Conservation (phyloP, 2,888 invertebrate genomes). For the Orthosia incerta region DNA sequence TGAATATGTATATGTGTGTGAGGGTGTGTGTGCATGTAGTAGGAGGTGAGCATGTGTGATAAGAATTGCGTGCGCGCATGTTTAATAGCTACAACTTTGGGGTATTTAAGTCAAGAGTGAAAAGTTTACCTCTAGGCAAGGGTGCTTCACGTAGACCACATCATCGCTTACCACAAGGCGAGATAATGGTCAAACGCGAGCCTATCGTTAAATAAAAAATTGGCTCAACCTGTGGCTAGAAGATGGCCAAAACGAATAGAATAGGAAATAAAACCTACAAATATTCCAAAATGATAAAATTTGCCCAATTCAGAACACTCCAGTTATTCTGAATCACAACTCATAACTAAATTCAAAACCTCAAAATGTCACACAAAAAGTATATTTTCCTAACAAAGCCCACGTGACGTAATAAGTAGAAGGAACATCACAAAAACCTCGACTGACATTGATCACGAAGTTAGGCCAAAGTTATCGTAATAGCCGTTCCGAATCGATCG, state of each 20-base stretch:
- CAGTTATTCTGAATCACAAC: background rate
- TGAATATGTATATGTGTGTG: no score
- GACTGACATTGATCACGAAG: slow-evolving; percentile 21
- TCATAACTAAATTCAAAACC: slow-evolving; percentile 10
- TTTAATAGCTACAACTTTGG: no score
- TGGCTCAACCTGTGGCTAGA: no score
- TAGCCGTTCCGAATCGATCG: slow-evolving; percentile 33
- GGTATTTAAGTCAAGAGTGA: no score
- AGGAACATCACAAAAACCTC: slow-evolving; percentile 11
- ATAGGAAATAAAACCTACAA: background rate
- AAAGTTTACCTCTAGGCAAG: no score
- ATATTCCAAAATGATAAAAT: background rate
- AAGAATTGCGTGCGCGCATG: no score
- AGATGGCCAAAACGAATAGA: no score
- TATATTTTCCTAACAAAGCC: slow-evolving; percentile 9
- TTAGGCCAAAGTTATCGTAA: slow-evolving; percentile 16
- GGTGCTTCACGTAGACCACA: no score
- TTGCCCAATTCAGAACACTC: background rate
- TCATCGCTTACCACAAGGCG: no score
- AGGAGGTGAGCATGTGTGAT: no score
- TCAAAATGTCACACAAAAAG: slow-evolving; percentile 10
- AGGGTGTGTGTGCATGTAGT: no score
- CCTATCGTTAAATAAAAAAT: background rate
- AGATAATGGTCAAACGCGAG: no score
- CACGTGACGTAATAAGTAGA: slow-evolving; percentile 24